Percentiles rank a stretch among this genome's conserved stretches.
phyloP scores from a whole-genome alignment of 1,140 invertebrate genomes.

The Parasteatoda tepidariorum region DNA sequence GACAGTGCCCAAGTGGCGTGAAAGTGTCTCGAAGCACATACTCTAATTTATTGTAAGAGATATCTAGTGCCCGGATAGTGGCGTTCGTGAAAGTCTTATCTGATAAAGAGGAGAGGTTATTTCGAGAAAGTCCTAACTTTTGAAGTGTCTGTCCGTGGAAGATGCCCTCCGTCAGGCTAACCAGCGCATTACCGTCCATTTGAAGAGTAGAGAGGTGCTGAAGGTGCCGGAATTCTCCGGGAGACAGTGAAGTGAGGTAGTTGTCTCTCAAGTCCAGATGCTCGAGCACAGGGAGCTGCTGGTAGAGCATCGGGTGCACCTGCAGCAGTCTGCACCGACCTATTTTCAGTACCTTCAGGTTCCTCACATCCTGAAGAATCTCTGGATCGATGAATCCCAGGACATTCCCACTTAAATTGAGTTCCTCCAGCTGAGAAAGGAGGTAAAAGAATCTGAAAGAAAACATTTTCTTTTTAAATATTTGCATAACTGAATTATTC shows the following conservation, averaged over 20 bases:
- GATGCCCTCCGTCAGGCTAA: conserved; percentile 76
- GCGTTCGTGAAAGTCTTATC: conserved; percentile 77
- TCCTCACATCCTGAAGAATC: conserved; percentile 63
- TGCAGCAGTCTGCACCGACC: conserved; percentile 58
- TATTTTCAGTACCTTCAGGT: conserved; percentile 77
- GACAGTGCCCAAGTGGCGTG: conserved; percentile 73
- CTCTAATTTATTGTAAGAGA: conserved; percentile 80
- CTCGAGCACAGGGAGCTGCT: conserved; percentile 59
- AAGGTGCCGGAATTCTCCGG: conserved; percentile 69
- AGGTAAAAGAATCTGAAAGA: conserved; percentile 74
- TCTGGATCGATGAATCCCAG: conserved; percentile 78
- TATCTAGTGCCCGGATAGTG: conserved; percentile 75
- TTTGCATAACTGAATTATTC: no score
- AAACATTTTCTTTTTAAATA: not conserved
- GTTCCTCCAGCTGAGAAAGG: conserved; percentile 75
- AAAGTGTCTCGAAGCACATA: conserved; percentile 75
- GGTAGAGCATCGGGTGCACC: conserved; percentile 64
- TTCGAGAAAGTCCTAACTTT: conserved; percentile 74
- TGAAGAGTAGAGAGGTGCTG: conserved; percentile 74
- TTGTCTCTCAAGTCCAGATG: conserved; percentile 72
- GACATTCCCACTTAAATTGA: conserved; percentile 81
- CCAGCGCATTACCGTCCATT: conserved; percentile 81
- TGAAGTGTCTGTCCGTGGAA: conserved; percentile 73
- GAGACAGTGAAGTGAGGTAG: conserved; percentile 73
- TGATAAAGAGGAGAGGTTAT: conserved; percentile 79